Conservation (phyloP, 2,888 invertebrate species). For the Rhagophthalmus giganteus region DNA sequence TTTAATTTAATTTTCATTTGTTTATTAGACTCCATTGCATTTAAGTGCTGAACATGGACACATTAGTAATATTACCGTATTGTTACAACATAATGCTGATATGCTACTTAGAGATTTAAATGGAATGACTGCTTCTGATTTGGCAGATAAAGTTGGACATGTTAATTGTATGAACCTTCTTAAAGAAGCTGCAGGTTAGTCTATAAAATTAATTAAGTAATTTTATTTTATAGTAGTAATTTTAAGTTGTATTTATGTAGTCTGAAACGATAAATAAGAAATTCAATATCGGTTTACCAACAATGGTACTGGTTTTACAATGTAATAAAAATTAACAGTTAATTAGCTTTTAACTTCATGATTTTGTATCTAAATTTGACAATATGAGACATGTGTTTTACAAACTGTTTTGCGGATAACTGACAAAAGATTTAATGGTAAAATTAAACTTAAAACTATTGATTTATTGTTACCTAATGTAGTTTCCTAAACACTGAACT, state of each 20-base stretch:
- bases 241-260: background rate
- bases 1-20: conserved; percentile 21
- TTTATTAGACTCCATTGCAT: conserved; percentile 79
- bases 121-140: conserved; percentile 72
- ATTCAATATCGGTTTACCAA: too few relatives aligned
- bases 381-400: too few relatives aligned
- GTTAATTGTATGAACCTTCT: conserved; percentile 65
- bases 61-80: conserved; percentile 66
- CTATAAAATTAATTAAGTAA: background rate
- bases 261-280: background rate
- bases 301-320: too few relatives aligned
- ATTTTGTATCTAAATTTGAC: too few relatives aligned
- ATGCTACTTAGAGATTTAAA: conserved; percentile 64
- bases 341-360: too few relatives aligned
- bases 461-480: too few relatives aligned
- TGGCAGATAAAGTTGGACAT: conserved; percentile 72
- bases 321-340: too few relatives aligned
- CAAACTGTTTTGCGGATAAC: too few relatives aligned
- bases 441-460: too few relatives aligned
- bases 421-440: too few relatives aligned
- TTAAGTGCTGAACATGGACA: conserved; percentile 81
- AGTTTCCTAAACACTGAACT: too few relatives aligned
- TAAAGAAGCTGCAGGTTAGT: conserved; percentile 67
- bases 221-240: background rate
- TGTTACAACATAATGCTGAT: conserved; percentile 71